Conservation (phyloP, 2,888 invertebrate genomes). For the Leucophenga maculata region DNA sequence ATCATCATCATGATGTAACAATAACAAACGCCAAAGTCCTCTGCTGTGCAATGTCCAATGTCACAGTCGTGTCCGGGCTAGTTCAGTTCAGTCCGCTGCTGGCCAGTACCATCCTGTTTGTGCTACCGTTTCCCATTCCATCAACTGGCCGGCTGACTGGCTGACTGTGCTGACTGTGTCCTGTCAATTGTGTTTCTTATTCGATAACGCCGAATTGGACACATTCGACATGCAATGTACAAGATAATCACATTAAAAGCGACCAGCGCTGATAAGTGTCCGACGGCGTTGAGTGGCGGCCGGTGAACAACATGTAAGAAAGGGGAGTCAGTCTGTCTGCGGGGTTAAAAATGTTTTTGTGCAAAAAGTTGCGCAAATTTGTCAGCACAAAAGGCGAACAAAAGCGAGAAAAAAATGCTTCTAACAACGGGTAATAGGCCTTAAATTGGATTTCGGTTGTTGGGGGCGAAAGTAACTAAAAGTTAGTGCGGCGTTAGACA, state of each 20-base stretch:
- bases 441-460: too few relatives aligned
- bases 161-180: slow-evolving; percentile 44
- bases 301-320: not conserved
- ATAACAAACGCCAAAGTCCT: slow-evolving; percentile 18
- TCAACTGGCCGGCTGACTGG: slow-evolving; percentile 2
- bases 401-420: not conserved
- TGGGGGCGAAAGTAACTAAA: too few relatives aligned
- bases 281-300: slow-evolving; percentile 3
- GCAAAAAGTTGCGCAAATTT: not conserved
- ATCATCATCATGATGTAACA: slow-evolving; percentile 54
- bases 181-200: slow-evolving; percentile 46
- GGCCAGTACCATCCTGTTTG: not conserved
- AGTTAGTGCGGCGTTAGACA: too few relatives aligned
- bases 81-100: not conserved
- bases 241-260: slow-evolving; percentile 71
- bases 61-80: not conserved
- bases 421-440: too few relatives aligned
- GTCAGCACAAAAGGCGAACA: not conserved
- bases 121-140: not conserved
- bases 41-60: not conserved
- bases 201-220: slow-evolving; percentile 51
- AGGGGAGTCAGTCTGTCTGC: slow-evolving; percentile 31
- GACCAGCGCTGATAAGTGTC: slow-evolving; percentile 32
- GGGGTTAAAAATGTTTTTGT: not conserved
- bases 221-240: slow-evolving; percentile 68